phyloP scores from a whole-genome alignment of 2,797 vertebrate species.

The Mareca penelope region DNA sequence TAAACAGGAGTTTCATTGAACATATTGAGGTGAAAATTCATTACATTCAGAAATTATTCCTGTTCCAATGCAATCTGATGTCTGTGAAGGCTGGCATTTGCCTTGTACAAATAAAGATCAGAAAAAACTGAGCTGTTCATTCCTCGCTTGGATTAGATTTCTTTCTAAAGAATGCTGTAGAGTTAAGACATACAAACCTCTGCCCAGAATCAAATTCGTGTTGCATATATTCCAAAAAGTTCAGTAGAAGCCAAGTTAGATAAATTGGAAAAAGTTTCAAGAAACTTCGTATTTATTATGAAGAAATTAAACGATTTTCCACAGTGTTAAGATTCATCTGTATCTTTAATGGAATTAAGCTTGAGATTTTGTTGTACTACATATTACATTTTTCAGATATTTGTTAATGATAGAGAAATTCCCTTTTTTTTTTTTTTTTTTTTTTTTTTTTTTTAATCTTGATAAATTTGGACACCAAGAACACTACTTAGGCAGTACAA shows the following conservation, averaged over 20 bases:
- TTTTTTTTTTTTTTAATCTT: not conserved
- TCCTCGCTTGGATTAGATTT: not conserved
- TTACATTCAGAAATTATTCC: not conserved
- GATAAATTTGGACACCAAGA: not conserved
- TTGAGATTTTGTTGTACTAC: not conserved
- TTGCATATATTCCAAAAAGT: not conserved
- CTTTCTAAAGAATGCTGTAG: not conserved
- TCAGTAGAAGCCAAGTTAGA: not conserved
- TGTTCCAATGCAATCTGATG: not conserved
- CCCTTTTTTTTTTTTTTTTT: no score
- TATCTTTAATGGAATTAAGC: not conserved
- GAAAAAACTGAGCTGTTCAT: not conserved
- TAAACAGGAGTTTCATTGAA: not conserved
- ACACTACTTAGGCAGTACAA: not conserved
- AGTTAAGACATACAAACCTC: not conserved
- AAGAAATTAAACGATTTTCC: not conserved
- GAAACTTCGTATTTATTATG: not conserved
- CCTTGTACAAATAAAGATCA: slow-evolving; percentile 2
- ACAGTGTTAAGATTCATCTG: not conserved
- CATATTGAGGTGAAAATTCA: not conserved
- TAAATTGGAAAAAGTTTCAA: not conserved
- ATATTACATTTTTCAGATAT: not conserved
- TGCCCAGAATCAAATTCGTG: not conserved
- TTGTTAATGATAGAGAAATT: not conserved
- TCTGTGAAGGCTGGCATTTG: not conserved